Conservation (phyloP, 2,888 invertebrate species). For the Furcula furcula region DNA sequence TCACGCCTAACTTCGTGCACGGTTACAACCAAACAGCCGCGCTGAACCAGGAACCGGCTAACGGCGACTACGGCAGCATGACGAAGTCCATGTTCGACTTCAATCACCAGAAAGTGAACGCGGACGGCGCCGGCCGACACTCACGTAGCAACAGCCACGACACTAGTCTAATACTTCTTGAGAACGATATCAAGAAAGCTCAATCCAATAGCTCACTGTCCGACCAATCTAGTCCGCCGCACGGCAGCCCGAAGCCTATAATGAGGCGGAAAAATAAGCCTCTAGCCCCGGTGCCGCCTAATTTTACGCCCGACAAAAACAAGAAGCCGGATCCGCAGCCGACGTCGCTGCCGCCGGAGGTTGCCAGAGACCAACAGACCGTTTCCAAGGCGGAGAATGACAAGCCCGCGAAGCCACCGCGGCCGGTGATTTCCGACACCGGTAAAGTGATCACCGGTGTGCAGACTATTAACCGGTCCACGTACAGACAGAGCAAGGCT, state of each 20-base stretch:
- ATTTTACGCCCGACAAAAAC: slow-evolving; percentile 77
- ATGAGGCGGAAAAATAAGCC: slow-evolving; percentile 89
- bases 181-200: slow-evolving; percentile 80
- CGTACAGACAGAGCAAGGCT: slow-evolving; percentile 77
- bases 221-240: slow-evolving; percentile 85
- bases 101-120: slow-evolving; percentile 35
- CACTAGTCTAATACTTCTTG: slow-evolving; percentile 76
- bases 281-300: slow-evolving; percentile 86
- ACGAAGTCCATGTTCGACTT: slow-evolving; percentile 70
- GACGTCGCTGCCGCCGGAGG: slow-evolving; percentile 21
- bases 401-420: slow-evolving; percentile 84
- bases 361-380: slow-evolving; percentile 32
- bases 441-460: slow-evolving; percentile 77
- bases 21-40: slow-evolving; percentile 69
- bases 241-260: slow-evolving; percentile 88
- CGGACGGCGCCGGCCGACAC: slow-evolving; percentile 61
- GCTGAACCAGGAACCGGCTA: slow-evolving; percentile 60
- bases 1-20: slow-evolving; percentile 60
- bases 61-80: slow-evolving; percentile 69
- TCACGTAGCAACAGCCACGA: slow-evolving; percentile 83
- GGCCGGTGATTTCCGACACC: slow-evolving; percentile 78
- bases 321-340: slow-evolving; percentile 51
- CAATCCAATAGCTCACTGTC: slow-evolving; percentile 86
- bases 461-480: slow-evolving; percentile 83
- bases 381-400: slow-evolving; percentile 56